A percentile compares a stretch with the other conserved stretches of the same genome.
Conservation (phyloP, 2,888 invertebrate species). For the Lasioglossum morio region DNA sequence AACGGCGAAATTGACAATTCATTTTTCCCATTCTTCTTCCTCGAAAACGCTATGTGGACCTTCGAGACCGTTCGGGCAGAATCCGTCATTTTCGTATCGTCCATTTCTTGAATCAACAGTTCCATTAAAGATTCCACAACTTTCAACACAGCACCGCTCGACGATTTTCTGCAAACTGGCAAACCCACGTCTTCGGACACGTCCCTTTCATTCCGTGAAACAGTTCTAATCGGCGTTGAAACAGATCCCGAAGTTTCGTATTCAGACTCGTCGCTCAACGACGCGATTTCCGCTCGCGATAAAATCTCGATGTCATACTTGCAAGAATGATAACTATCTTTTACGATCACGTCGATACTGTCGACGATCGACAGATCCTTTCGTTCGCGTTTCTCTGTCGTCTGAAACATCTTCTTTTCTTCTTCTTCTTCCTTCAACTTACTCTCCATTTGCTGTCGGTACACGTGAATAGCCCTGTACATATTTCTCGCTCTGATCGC, state of each 20-base stretch:
- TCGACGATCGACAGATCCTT: neutral
- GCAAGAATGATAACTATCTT: neutral
- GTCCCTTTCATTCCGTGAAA: too few species aligned
- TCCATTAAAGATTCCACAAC: conserved; percentile 30
- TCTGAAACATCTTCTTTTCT: neutral
- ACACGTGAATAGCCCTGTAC: conserved; percentile 65
- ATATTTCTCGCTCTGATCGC: conserved; percentile 62
- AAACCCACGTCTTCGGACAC: neutral
- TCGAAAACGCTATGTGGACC: neutral
- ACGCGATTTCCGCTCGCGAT: neutral
- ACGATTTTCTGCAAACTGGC: neutral
- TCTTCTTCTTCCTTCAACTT: neutral
- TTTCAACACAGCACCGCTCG: neutral
- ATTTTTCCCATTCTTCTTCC: neutral
- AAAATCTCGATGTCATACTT: neutral
- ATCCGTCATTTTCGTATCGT: neutral
- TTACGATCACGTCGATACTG: neutral
- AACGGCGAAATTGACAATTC: conserved; percentile 27
- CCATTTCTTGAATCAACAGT: conserved; percentile 20
- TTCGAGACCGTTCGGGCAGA: neutral
- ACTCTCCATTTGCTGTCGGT: conserved; percentile 26
- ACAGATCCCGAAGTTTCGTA: neutral
- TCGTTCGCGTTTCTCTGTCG: neutral
- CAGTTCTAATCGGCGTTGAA: neutral
- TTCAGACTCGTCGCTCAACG: neutral